phyloP scores from a whole-genome alignment of 2,797 vertebrate species.

The Karalla daura region DNA sequence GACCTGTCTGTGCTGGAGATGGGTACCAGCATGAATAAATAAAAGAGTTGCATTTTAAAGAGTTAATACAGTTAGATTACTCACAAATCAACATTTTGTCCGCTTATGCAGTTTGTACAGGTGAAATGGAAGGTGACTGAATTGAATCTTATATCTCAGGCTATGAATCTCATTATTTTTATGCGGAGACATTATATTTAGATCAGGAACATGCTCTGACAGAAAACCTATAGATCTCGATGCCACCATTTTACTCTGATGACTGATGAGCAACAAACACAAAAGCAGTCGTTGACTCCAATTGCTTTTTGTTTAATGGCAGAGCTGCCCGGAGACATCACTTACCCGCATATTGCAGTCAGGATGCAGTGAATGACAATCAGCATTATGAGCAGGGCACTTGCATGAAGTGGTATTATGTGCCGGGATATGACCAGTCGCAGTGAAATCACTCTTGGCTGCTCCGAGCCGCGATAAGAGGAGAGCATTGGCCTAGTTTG shows the following conservation, averaged over 20 bases:
- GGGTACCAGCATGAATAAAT: no score
- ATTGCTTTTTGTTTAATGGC: constrained; percentile 30
- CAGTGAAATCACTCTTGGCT: constrained; percentile 58
- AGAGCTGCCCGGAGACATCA: constrained; percentile 11
- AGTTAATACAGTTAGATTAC: no score
- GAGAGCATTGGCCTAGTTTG: constrained; percentile 72
- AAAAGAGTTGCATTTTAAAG: no score
- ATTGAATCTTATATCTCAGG: not conserved
- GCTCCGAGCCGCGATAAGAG: constrained; percentile 61
- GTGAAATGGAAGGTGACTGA: not conserved
- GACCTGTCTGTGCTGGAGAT: no score
- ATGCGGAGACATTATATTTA: not conserved
- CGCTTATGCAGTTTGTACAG: not conserved
- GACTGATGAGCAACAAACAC: not conserved
- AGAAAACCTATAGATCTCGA: not conserved
- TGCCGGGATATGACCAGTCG: constrained; percentile 56
- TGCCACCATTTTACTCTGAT: not conserved
- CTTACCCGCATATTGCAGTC: constrained; percentile 9
- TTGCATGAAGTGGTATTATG: constrained; percentile 47
- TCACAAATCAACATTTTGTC: not conserved
- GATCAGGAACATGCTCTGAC: not conserved
- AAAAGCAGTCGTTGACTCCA: constrained; percentile 6
- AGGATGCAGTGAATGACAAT: constrained; percentile 38
- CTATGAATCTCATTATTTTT: not conserved
- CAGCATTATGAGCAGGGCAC: constrained; percentile 17